Base-by-base conservation (phyloP, 92 coral and sea anemone species). In the Isaurus tuberculatus region DNA sequence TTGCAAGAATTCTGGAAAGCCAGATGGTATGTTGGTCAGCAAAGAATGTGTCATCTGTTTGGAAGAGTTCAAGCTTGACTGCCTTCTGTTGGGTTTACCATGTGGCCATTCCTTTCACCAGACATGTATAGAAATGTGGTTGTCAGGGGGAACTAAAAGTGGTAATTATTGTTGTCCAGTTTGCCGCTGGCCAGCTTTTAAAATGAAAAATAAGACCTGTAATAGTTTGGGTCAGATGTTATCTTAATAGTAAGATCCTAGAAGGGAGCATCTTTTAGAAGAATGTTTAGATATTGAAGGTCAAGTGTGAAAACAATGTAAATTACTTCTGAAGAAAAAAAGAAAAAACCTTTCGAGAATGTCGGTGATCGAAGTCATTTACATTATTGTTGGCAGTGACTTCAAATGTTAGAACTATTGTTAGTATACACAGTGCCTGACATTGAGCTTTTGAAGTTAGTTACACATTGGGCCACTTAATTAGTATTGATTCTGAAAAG, bases 111-210 rank as follows among this genome's bases (percentile, higher is more conserved):
- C 92, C 16, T 97, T 92, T 70, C 99, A 97, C 81, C 99, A 92
- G 84, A 83, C 86, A 34, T 97, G 99, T 61, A 88, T 97, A 55
- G 91, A 90, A 46, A 90, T 75, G 73, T 97, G 99, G 99, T 89
- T 97, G 6, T 86, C 90, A 49, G 90, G 91, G 70, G 98, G 98
- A 19, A 91, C 80, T 66, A 72, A 90, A 44, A 83, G 83, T 70
- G 77, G 94, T 63, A 91, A 75, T 34, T 93, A 87, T 48, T 94
- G 98, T 81, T 97, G 99, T 66, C 99, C 99, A 48, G 97, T 89
- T 58, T 97, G 99, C 72, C 89, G 99, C 60, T 94, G 99, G 98
- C 99, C 99, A 36, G 98, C 99, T 31, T 97, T 88, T 79, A 92
- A 88, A 84, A 37, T 74, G 33, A 97, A 97, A 85, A 89, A 88